Percentiles rank a stretch among this genome's conserved stretches.
Evolutionary conservation across 2,888 invertebrate species (phyloP).

Genomic region (Athrips mouffetella): DNA sequence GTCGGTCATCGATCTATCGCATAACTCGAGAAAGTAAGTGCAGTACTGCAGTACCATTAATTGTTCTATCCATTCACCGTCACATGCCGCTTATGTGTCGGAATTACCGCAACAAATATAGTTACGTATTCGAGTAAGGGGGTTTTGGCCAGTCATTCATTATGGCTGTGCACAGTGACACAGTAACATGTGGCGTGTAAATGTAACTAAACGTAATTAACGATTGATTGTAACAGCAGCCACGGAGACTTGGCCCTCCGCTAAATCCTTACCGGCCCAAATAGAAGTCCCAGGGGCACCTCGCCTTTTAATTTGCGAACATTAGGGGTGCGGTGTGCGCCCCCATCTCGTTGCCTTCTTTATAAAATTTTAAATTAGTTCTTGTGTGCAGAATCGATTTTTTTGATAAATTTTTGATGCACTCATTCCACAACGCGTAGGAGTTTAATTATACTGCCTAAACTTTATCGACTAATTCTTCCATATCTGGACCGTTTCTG

Average conservation of each 20-base stretch:
- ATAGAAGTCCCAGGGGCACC: conserved; percentile 61
- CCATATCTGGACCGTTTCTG: no score
- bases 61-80: no score
- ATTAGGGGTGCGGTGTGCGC: conserved; percentile 59
- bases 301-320: conserved; percentile 76
- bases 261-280: conserved; percentile 66
- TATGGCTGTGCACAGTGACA: not conserved
- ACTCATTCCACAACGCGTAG: not conserved
- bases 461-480: no score
- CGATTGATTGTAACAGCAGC: conserved; percentile 66
- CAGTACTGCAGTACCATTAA: no score
- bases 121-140: conserved; percentile 2
- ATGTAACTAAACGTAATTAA: conserved; percentile 75
- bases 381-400: conserved; percentile 15
- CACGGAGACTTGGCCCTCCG: conserved; percentile 58
- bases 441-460: conserved; percentile 10
- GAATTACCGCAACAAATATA: not conserved
- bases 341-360: conserved; percentile 33
- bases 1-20: no score
- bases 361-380: conserved; percentile 37
- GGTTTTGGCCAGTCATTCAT: conserved; percentile 1
- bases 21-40: no score
- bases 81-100: not conserved
- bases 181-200: conserved; percentile 69
- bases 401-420: conserved; percentile 6